Percentiles rank a stretch among this genome's conserved stretches.
Evolutionary conservation across 2,113 vertebrate species (phyloP).

Genomic region (Cololabis saira): DNA sequence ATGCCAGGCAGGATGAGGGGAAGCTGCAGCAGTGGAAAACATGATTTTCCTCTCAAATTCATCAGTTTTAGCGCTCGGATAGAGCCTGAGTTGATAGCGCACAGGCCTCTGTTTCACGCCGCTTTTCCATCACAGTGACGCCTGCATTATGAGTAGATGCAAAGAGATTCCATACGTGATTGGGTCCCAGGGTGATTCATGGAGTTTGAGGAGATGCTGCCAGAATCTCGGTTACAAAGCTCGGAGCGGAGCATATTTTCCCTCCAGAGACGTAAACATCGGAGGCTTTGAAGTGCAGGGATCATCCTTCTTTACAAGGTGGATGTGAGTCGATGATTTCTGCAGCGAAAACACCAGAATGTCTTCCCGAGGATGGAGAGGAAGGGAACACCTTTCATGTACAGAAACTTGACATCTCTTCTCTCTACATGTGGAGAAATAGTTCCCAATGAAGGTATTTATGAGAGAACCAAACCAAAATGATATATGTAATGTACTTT

Average conservation of each 20-base stretch:
- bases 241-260: constrained; percentile 6
- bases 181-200: constrained; percentile 35
- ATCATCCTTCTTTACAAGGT: too few species aligned
- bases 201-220: constrained; percentile 15
- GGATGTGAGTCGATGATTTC: too few species aligned
- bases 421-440: too few species aligned
- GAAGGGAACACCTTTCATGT: too few species aligned
- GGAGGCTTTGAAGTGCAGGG: too few species aligned
- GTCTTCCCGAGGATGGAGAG: too few species aligned
- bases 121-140: constrained; percentile 48
- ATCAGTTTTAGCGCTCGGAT: constrained; percentile 10
- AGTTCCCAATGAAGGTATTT: too few species aligned
- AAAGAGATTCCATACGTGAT: constrained; percentile 21
- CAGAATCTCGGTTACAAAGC: constrained; percentile 15
- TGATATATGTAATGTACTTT: too few species aligned
- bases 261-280: not conserved
- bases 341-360: too few species aligned
- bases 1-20: constrained; percentile 24
- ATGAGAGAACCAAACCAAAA: too few species aligned
- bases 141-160: constrained; percentile 51
- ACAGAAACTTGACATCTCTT: too few species aligned
- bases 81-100: constrained; percentile 53
- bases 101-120: not conserved
- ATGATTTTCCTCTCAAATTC: constrained; percentile 62
- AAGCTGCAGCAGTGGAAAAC: constrained; percentile 20